These are phyloP conservation scores for Chromoteleia sp. DNA, from an alignment of 2,888 invertebrate species.

Conservation along the genomic window DNA sequence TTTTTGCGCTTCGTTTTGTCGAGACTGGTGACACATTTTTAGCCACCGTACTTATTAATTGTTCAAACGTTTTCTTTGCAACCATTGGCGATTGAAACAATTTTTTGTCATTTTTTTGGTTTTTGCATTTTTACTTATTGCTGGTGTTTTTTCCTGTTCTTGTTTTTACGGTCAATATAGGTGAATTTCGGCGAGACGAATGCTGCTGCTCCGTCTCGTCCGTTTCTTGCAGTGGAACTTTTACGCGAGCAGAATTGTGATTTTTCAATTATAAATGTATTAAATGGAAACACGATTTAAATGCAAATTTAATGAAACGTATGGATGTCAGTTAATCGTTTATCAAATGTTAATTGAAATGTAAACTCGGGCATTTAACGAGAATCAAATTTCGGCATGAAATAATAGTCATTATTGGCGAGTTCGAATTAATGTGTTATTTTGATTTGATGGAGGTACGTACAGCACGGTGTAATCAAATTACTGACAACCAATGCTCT, in stretches of 20 bases:
- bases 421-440: constrained; percentile 10
- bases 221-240: neutral
- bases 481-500: too few species aligned
- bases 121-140: too few species aligned
- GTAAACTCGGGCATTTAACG: constrained; percentile 23
- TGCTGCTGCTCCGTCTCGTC: neutral
- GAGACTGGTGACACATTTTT: constrained; percentile 38
- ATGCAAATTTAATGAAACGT: constrained; percentile 14
- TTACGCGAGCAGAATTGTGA: neutral
- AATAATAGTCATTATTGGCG: constrained; percentile 25
- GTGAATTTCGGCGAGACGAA: neutral
- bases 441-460: neutral
- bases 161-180: too few species aligned
- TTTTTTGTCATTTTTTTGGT: neutral
- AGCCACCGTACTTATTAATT: constrained; percentile 24
- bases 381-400: constrained; percentile 25
- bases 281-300: constrained; percentile 10
- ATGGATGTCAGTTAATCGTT: constrained; percentile 27
- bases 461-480: neutral
- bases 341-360: constrained; percentile 36
- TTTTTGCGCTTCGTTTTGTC: constrained; percentile 4
- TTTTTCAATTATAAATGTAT: neutral
- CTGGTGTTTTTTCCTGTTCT: too few species aligned
- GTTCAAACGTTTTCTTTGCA: neutral
- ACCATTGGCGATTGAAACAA: neutral